These are phyloP conservation scores for Strongylocentrotus purpuratus DNA, from an alignment of 35 echinoderm and acorn worm species.

Conservation along the genomic window DNA sequence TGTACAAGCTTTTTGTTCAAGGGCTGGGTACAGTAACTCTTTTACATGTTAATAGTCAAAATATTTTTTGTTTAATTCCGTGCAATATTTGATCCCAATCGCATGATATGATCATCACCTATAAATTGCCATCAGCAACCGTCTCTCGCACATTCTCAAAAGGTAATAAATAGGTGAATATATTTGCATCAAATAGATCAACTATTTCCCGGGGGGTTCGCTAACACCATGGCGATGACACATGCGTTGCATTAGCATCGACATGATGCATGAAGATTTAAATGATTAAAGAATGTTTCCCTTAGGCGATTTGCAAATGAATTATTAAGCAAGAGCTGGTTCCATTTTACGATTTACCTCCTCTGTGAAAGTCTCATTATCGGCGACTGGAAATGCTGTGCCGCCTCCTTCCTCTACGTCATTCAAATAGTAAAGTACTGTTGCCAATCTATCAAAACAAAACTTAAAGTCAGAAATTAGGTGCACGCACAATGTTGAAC, in stretches of 20 bases:
- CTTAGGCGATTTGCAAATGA: neutral
- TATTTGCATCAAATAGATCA: neutral
- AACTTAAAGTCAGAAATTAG: neutral
- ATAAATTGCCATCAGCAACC: neutral
- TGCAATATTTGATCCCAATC: no score
- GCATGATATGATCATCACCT: no score
- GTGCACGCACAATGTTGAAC: no score
- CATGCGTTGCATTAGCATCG: neutral
- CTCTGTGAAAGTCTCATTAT: constrained; percentile 46
- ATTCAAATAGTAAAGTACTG: constrained; percentile 69
- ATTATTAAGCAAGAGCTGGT: neutral
- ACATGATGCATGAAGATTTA: neutral
- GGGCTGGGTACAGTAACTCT: no score
- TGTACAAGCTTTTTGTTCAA: no score
- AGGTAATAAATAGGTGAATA: neutral
- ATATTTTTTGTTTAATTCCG: no score
- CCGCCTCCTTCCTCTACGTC: constrained; percentile 71
- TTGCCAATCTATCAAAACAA: constrained; percentile 56
- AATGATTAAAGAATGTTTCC: neutral
- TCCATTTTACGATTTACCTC: constrained; percentile 1
- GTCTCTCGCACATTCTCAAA: neutral
- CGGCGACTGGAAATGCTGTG: constrained; percentile 72
- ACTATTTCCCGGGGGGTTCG: neutral
- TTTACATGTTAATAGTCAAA: no score
- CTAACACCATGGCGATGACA: no score